Evolutionary conservation across 2,113 vertebrate genomes (phyloP).

Genomic region (Eubucco bourcierii): DNA sequence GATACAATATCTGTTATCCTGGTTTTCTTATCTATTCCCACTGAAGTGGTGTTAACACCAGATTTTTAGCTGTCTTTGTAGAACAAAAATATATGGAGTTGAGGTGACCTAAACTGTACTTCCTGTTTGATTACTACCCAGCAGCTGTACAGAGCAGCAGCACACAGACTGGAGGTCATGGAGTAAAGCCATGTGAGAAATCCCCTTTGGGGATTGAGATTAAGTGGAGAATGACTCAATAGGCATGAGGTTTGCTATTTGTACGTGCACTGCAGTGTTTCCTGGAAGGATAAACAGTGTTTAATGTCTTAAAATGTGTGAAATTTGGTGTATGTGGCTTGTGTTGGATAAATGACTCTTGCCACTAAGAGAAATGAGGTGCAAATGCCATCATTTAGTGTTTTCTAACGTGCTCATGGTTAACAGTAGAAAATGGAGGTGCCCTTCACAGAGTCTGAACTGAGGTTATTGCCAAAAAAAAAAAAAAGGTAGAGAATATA

Average conservation of each 20-base stretch:
- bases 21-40: not conserved
- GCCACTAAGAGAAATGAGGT: not conserved
- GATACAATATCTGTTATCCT: not conserved
- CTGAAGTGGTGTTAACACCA: not conserved
- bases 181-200: not conserved
- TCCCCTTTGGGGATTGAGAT: not conserved
- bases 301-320: not conserved
- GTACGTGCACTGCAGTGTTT: not conserved
- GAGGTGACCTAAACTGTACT: not conserved
- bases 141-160: not conserved
- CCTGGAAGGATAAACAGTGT: not conserved
- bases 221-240: constrained; percentile 10
- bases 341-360: not conserved
- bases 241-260: constrained; percentile 45
- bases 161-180: not conserved
- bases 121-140: not conserved
- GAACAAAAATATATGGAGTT: not conserved
- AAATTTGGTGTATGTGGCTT: not conserved
- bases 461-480: not conserved
- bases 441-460: not conserved
- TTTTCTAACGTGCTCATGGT: not conserved
- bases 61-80: not conserved
- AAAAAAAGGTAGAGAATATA: not conserved
- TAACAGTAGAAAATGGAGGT: not conserved
- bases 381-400: not conserved